Evolutionary conservation across 2,113 vertebrate species (phyloP).

Genomic region (Syngnathus floridae): DNA sequence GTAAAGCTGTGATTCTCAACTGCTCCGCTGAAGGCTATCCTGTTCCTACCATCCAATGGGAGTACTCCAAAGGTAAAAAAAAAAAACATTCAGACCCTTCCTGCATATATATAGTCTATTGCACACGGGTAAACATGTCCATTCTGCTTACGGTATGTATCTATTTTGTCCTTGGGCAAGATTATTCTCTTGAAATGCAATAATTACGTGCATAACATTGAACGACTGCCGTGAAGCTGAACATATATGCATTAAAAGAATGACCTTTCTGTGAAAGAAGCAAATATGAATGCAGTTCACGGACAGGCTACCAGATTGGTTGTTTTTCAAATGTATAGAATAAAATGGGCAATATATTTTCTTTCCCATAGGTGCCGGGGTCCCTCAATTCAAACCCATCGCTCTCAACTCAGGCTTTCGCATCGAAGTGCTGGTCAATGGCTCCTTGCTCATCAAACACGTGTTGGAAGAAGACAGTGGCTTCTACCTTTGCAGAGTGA

Average conservation of each 20-base stretch:
- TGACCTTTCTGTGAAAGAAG: slow-evolving; percentile 1
- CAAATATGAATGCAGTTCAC: neutral
- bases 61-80: slow-evolving; percentile 91
- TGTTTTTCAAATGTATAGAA: neutral
- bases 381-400: slow-evolving; percentile 95
- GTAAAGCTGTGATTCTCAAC: slow-evolving; percentile 92
- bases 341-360: neutral
- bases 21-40: slow-evolving; percentile 96
- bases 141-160: neutral
- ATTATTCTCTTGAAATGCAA: neutral
- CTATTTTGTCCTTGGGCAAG: neutral
- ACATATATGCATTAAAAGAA: neutral
- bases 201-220: slow-evolving; percentile 13
- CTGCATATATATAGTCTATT: neutral
- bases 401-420: slow-evolving; percentile 85
- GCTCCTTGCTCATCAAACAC: slow-evolving; percentile 93
- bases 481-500: slow-evolving; percentile 98
- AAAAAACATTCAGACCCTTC: neutral
- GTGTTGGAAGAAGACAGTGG: slow-evolving; percentile 97
- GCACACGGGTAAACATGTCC: neutral
- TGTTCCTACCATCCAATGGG: slow-evolving; percentile 96
- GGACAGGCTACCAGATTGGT: neutral
- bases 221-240: neutral
- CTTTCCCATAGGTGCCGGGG: slow-evolving; percentile 78
- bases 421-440: slow-evolving; percentile 89